phyloP scores from a whole-genome alignment of 2,888 invertebrate species.

The Synanthedon andrenaeformis region DNA sequence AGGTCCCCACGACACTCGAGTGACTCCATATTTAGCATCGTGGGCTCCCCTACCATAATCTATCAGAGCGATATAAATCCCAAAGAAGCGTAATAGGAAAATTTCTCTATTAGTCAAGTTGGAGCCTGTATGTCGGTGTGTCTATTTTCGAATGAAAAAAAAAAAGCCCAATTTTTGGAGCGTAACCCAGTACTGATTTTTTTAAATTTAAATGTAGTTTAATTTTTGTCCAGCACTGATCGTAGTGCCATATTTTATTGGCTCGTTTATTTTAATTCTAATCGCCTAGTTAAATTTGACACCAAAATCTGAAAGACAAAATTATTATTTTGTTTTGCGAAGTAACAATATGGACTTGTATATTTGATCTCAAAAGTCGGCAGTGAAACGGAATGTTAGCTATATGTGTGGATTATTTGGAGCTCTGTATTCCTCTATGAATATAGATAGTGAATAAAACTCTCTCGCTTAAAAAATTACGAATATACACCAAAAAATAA shows the following conservation, averaged over 20 bases:
- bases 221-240: constrained; percentile 62
- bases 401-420: constrained; percentile 8
- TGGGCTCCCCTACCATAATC: too few species aligned
- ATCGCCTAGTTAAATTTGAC: constrained; percentile 62
- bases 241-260: constrained; percentile 66
- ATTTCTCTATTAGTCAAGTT: constrained; percentile 57
- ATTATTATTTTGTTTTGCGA: constrained; percentile 36
- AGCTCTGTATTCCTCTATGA: constrained; percentile 5
- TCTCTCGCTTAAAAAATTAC: not conserved
- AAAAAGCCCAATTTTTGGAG: constrained; percentile 43
- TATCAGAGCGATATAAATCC: not conserved
- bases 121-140: constrained; percentile 58
- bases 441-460: constrained; percentile 4
- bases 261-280: constrained; percentile 49
- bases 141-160: constrained; percentile 27
- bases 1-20: too few species aligned
- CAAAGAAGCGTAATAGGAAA: constrained; percentile 42
- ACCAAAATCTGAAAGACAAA: constrained; percentile 62
- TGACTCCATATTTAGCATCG: too few species aligned
- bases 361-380: constrained; percentile 61
- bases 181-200: constrained; percentile 64
- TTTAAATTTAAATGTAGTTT: constrained; percentile 51
- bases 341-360: constrained; percentile 48
- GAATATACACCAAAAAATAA: too few species aligned
- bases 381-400: constrained; percentile 19